Percentiles rank a stretch among this genome's conserved stretches.
phyloP scores from a whole-genome alignment of 1,140 invertebrate genomes.

The Drosophila sechellia region DNA sequence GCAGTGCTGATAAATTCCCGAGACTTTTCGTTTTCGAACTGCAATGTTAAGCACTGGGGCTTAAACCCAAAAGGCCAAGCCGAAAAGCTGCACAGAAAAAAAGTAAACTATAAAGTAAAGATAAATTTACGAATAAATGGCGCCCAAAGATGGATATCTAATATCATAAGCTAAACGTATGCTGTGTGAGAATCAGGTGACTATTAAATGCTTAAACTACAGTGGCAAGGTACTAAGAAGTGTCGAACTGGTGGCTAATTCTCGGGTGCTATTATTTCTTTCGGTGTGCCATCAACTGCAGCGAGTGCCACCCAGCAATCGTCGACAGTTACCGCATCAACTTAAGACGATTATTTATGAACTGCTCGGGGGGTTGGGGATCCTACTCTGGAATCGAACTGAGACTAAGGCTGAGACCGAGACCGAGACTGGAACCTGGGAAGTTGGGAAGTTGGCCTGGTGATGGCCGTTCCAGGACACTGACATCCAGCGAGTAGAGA shows the following conservation, averaged over 20 bases:
- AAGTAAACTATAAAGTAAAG: neutral
- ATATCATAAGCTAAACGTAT: too few relatives aligned
- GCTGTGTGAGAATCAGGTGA: neutral
- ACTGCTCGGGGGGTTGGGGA: constrained; percentile 53
- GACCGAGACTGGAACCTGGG: constrained; percentile 10
- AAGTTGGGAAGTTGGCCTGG: constrained; percentile 11
- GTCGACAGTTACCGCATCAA: constrained; percentile 70
- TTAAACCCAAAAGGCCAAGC: constrained; percentile 34
- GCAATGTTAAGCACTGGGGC: constrained; percentile 46
- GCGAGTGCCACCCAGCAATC: constrained; percentile 52
- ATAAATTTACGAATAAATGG: neutral
- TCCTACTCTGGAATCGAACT: neutral
- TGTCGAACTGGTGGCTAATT: neutral
- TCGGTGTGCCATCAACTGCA: constrained; percentile 47
- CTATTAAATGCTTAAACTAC: neutral
- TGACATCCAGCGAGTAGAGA: constrained; percentile 52
- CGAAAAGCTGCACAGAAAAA: constrained; percentile 58
- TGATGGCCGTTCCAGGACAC: constrained; percentile 75
- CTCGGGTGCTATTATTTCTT: constrained; percentile 3
- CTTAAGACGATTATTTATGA: constrained; percentile 84
- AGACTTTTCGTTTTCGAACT: constrained; percentile 46
- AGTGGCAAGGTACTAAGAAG: too few relatives aligned
- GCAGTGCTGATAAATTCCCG: constrained; percentile 38
- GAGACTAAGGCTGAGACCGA: too few relatives aligned
- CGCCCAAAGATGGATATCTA: neutral